Conservation (phyloP, 2,888 invertebrate genomes). For the Liopterus haemorrhoidalis region DNA sequence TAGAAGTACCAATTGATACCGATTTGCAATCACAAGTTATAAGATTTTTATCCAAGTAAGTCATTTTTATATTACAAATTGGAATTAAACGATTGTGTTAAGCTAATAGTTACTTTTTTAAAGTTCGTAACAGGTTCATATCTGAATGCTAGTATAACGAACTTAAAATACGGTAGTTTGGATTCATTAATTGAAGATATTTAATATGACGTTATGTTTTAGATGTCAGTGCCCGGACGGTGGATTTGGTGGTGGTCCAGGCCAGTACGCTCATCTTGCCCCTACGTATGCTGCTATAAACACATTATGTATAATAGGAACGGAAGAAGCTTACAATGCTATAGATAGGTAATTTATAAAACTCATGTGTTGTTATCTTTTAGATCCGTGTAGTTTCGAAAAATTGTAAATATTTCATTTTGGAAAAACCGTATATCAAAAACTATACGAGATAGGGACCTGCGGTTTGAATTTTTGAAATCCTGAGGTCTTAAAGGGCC, state of each 20-base stretch:
- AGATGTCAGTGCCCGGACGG: conserved; percentile 74
- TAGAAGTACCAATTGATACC: conserved; percentile 58
- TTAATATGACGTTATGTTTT: conserved; percentile 28
- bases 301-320: conserved; percentile 82
- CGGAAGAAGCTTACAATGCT: conserved; percentile 71
- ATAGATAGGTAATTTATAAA: conserved; percentile 63
- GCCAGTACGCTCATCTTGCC: conserved; percentile 88
- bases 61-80: conserved; percentile 11
- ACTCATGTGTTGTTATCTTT: not conserved
- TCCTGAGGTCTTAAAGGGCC: too few relatives aligned
- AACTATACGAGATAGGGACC: too few relatives aligned
- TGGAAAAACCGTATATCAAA: too few relatives aligned
- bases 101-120: conserved; percentile 9
- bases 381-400: too few relatives aligned
- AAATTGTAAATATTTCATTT: too few relatives aligned
- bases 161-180: conserved; percentile 44
- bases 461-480: too few relatives aligned
- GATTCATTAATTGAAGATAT: not conserved
- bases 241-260: conserved; percentile 92
- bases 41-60: conserved; percentile 55
- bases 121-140: conserved; percentile 42
- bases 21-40: conserved; percentile 51
- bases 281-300: conserved; percentile 97
- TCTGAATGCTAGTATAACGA: conserved; percentile 48
- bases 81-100: conserved; percentile 11